These are phyloP conservation scores for Cygnus atratus DNA, from an alignment of 2,113 vertebrate species.

Conservation along the genomic window DNA sequence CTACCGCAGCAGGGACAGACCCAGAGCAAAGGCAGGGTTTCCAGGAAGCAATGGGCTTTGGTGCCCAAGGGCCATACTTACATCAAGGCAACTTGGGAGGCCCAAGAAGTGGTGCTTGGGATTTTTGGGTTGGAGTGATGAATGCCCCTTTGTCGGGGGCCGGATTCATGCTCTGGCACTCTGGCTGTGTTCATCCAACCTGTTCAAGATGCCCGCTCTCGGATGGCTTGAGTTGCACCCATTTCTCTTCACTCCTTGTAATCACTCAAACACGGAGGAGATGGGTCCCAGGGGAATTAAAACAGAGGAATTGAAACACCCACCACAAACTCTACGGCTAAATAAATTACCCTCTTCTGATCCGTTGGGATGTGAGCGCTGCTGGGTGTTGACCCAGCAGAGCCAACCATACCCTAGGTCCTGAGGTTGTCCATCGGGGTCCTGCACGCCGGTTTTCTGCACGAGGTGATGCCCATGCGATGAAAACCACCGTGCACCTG, in stretches of 20 bases:
- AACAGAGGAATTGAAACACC: neutral
- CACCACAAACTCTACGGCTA: neutral
- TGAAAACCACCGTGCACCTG: neutral
- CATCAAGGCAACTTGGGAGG: neutral
- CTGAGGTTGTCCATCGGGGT: neutral
- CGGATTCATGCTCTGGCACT: neutral
- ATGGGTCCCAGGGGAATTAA: neutral
- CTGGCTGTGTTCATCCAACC: neutral
- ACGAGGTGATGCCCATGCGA: neutral
- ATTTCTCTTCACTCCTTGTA: neutral
- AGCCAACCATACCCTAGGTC: neutral
- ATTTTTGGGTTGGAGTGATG: neutral
- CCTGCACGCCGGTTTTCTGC: neutral
- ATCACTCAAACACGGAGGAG: neutral
- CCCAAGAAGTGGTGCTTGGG: neutral
- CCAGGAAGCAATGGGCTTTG: neutral
- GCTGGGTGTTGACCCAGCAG: neutral
- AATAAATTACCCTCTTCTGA: neutral
- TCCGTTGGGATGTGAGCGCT: neutral
- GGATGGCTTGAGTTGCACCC: neutral
- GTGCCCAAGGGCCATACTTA: neutral
- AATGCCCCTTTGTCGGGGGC: fast-evolving
- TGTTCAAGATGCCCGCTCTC: neutral
- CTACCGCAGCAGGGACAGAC: too few species aligned
- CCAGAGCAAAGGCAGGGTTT: neutral